phyloP scores from a whole-genome alignment of 2,797 vertebrate genomes.

The Cossypha polioptera region DNA sequence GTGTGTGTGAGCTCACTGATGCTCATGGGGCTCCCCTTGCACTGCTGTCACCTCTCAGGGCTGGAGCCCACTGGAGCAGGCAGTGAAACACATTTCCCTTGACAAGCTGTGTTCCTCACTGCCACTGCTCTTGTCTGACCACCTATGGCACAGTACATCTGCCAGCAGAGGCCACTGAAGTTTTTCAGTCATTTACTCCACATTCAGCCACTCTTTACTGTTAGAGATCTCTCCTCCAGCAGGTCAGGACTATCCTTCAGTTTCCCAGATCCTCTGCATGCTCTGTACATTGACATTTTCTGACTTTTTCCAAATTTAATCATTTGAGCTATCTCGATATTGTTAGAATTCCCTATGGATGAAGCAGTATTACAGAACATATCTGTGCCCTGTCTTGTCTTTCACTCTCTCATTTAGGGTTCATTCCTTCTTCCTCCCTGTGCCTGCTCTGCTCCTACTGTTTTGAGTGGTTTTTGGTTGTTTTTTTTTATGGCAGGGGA shows the following conservation, averaged over 20 bases:
- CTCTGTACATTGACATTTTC: neutral
- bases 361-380: neutral
- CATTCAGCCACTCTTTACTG: neutral
- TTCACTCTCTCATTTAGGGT: neutral
- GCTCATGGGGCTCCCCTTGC: neutral
- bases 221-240: neutral
- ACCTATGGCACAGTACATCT: neutral
- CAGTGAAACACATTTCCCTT: neutral
- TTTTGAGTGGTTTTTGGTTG: neutral
- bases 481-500: neutral
- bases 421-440: neutral
- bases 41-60: fast-evolving
- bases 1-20: neutral
- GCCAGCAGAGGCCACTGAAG: neutral
- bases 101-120: fast-evolving
- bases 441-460: neutral
- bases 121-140: neutral
- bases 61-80: neutral
- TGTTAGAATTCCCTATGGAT: neutral
- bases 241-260: neutral
- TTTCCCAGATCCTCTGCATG: neutral
- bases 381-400: neutral
- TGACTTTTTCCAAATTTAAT: neutral
- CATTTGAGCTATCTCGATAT: neutral
- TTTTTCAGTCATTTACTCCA: neutral